phyloP scores from a whole-genome alignment of 2,797 vertebrate genomes.

The Pseudopleuronectes americanus region DNA sequence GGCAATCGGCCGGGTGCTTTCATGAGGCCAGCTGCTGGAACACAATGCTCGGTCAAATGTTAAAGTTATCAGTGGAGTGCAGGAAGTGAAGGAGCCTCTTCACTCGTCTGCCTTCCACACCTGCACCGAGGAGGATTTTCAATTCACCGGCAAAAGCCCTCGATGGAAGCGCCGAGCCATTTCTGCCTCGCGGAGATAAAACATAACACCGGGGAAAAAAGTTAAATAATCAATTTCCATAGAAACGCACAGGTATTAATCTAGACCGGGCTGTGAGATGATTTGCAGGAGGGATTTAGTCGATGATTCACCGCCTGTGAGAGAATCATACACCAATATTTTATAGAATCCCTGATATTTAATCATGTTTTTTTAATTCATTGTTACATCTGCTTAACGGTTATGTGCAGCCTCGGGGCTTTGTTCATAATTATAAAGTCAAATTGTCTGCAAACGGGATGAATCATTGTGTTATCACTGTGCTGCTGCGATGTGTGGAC shows the following conservation, averaged over 20 bases:
- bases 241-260: conserved; percentile 72
- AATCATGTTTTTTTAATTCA: conserved; percentile 29
- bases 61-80: conserved; percentile 82
- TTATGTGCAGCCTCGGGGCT: conserved; percentile 14
- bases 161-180: conserved; percentile 56
- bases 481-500: background rate
- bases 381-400: conserved; percentile 19
- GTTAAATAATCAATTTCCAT: conserved; percentile 76
- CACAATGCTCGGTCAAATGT: conserved; percentile 79
- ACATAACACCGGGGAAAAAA: conserved; percentile 59
- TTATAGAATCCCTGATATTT: conserved; percentile 33
- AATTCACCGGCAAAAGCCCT: conserved; percentile 62
- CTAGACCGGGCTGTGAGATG: conserved; percentile 52
- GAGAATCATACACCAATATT: conserved; percentile 34
- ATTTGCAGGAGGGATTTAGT: conserved; percentile 52
- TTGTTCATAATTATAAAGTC: conserved; percentile 33
- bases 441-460: conserved; percentile 22
- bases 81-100: conserved; percentile 76
- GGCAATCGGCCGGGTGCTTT: conserved; percentile 43
- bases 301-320: conserved; percentile 47
- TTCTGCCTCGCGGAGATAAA: conserved; percentile 82
- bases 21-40: conserved; percentile 46
- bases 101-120: conserved; percentile 61
- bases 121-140: conserved; percentile 71
- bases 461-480: background rate